These are phyloP conservation scores for Caenorhabditis doughertyi DNA, from an alignment of 2,888 invertebrate species.

Conservation along the genomic window DNA sequence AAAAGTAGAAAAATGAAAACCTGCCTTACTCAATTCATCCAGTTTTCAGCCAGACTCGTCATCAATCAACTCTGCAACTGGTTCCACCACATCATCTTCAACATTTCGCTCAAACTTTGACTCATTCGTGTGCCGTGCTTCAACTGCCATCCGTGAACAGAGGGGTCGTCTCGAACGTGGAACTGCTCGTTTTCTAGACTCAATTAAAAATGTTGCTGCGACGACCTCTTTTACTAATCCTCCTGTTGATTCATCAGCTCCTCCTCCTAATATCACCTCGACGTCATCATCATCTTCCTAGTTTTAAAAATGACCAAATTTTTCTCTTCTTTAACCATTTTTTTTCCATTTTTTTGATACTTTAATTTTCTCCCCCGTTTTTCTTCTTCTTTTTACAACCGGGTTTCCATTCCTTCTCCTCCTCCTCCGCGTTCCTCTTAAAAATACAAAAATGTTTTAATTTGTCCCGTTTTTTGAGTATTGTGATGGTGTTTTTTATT, in stretches of 20 bases:
- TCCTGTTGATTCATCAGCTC: background rate
- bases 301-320: slow-evolving; percentile 28
- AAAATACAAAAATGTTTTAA: background rate
- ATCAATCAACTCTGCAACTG: slow-evolving; percentile 23
- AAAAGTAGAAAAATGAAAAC: background rate
- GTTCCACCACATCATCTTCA: slow-evolving; percentile 10
- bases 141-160: slow-evolving; percentile 55
- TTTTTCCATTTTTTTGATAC: background rate
- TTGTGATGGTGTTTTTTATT: slow-evolving; percentile 28
- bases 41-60: slow-evolving; percentile 49
- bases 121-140: slow-evolving; percentile 37
- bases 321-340: background rate
- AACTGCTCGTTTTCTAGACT: slow-evolving; percentile 47
- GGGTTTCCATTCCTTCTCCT: slow-evolving; percentile 18
- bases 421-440: no score
- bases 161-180: slow-evolving; percentile 42
- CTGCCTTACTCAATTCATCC: background rate
- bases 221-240: background rate
- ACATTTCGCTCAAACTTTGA: slow-evolving; percentile 44
- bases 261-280: slow-evolving; percentile 5
- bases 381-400: slow-evolving; percentile 4
- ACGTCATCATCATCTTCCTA: slow-evolving; percentile 20
- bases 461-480: background rate
- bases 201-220: slow-evolving; percentile 47
- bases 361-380: slow-evolving; percentile 5